Conservation (phyloP, 2,113 vertebrate genomes). For the Podilymbus podiceps region DNA sequence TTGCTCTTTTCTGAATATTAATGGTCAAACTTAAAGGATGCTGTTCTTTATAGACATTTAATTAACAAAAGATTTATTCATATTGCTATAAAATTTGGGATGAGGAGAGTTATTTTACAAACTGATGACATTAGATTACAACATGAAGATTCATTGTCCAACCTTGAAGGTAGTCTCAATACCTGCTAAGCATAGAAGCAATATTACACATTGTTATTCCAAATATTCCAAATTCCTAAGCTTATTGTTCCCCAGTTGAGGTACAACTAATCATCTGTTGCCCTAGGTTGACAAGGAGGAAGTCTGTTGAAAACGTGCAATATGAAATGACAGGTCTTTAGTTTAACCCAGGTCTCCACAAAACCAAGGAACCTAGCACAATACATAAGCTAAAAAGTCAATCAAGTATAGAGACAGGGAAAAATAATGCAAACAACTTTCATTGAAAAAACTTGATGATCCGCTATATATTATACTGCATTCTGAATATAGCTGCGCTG, state of each 20-base stretch:
- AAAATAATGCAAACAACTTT: background rate
- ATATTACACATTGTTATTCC: background rate
- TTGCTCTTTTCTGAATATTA: background rate
- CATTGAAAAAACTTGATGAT: background rate
- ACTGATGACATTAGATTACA: background rate
- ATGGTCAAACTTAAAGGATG: background rate
- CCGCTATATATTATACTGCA: background rate
- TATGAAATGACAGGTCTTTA: background rate
- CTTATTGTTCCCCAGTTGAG: background rate
- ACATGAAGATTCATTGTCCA: background rate
- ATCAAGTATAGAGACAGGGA: accelerated
- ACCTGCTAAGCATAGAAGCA: background rate
- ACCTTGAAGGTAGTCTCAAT: background rate
- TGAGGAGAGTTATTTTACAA: background rate
- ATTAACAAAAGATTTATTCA: background rate
- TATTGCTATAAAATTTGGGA: background rate
- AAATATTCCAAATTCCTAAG: background rate
- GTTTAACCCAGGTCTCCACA: background rate
- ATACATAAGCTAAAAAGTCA: background rate
- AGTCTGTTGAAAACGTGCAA: background rate
- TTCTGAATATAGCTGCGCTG: background rate
- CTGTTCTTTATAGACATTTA: background rate
- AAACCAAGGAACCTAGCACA: background rate
- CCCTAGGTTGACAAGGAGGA: background rate
- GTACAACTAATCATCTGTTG: background rate